Base-by-base conservation (phyloP, 2,113 vertebrate species). In the Rynchops niger region DNA sequence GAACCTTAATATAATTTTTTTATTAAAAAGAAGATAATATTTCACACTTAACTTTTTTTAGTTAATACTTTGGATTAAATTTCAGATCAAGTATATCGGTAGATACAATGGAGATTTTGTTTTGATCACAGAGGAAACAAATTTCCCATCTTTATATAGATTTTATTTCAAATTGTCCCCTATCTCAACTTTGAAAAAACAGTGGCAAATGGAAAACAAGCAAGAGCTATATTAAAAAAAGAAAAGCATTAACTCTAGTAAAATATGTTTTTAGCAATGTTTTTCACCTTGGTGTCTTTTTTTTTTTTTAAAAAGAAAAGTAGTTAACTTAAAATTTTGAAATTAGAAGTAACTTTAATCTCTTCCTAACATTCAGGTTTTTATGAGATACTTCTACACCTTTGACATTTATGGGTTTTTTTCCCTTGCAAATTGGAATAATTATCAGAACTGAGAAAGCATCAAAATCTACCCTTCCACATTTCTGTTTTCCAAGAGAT, bases 171-270 rank as follows among this genome's bases (percentile, higher is more conserved):
- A 77, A 55, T 38, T 85, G 3, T 4, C 12, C 15, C 59, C n/a
- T 45, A 18, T 38, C 34, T 82, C 19, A 69, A 62, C 36, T 20
- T 34, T 69, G 36, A 36, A 82, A 50, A 56, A 77, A 4, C 9
- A 59, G 3, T 43, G 9, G 5, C 25, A 81, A 72, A 27, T 6
- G 59, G 17, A 58, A 88, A 95, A 53, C 1, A 3, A 71, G 3
- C 7, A 88, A 76, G 9, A 71, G 1, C 6, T 78, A 25, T n/a
- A 29, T 49, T 49, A 32, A 34, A 43, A 32, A 32, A 32, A 25
- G 6, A 62, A 55, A 72, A 49, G 1, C 0, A 0, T 61, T 79
- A n/a, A 56, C 10, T 65, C 9, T 27, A 43, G 5, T 23, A 20
- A 73, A 5, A 32, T 55, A 30, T 8, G 10, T 2, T 32, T 85